These are phyloP conservation scores for Neomicropteryx cornuta DNA, from an alignment of 1,140 invertebrate genomes.

Conservation along the genomic window DNA sequence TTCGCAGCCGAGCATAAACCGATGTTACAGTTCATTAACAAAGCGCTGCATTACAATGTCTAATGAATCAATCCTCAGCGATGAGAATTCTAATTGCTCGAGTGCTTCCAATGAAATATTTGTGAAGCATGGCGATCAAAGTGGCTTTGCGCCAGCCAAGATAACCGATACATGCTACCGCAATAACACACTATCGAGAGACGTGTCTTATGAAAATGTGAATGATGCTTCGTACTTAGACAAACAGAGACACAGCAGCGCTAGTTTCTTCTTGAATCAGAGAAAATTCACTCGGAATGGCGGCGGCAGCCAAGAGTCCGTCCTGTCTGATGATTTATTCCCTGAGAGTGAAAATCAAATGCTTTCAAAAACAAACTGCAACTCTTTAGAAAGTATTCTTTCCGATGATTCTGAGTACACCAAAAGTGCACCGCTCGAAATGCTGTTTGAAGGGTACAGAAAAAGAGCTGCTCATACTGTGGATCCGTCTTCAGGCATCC, in stretches of 20 bases:
- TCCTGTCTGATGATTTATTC: slow-evolving; percentile 57
- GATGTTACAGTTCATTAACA: slow-evolving; percentile 37
- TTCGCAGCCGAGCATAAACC: slow-evolving; percentile 22
- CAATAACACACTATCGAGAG: too few species aligned
- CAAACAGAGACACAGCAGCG: slow-evolving; percentile 44
- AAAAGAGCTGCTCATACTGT: slow-evolving; percentile 20
- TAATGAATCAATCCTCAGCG: slow-evolving; percentile 37
- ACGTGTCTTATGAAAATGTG: slow-evolving; percentile 35
- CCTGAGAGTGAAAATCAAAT: slow-evolving; percentile 45
- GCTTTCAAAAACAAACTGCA: slow-evolving; percentile 46
- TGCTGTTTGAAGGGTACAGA: slow-evolving; percentile 45
- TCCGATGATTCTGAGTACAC: slow-evolving; percentile 69
- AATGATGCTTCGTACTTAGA: slow-evolving; percentile 34
- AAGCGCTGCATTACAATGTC: slow-evolving; percentile 36
- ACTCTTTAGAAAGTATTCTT: slow-evolving; percentile 66
- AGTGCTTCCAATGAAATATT: slow-evolving; percentile 41
- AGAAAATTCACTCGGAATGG: slow-evolving; percentile 41
- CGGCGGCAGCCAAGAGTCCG: slow-evolving; percentile 58
- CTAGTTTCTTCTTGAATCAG: slow-evolving; percentile 54
- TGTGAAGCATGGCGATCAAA: slow-evolving; percentile 37
- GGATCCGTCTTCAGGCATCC: slow-evolving; percentile 16
- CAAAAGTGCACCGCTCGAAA: slow-evolving; percentile 63
- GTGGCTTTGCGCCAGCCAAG: slow-evolving; percentile 35
- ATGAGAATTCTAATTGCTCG: slow-evolving; percentile 36
- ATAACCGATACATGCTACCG: slow-evolving; percentile 31